A percentile compares a stretch with the other conserved stretches of the same genome.
These are phyloP conservation scores for Callaeas wilsoni DNA, from an alignment of 2,113 vertebrate genomes.

Conservation along the genomic window DNA sequence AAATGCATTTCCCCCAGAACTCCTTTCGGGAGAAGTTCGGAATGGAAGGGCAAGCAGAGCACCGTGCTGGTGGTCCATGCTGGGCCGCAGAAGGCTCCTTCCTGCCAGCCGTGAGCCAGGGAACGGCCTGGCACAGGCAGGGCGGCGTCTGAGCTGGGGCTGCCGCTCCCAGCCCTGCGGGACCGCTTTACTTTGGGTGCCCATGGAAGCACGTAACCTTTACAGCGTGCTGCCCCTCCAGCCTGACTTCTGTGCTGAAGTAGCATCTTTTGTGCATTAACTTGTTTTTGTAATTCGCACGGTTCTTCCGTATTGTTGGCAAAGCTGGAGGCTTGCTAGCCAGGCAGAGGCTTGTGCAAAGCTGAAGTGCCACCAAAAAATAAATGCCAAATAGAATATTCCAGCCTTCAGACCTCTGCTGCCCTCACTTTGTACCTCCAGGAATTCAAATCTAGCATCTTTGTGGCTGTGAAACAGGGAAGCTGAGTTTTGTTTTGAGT, in stretches of 20 bases:
- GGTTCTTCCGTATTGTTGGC: background rate
- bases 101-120: background rate
- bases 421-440: background rate
- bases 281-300: background rate
- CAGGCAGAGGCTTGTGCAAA: background rate
- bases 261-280: background rate
- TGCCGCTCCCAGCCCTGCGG: too few relatives aligned
- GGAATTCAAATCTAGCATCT: background rate
- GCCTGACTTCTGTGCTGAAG: background rate
- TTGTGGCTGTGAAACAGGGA: background rate
- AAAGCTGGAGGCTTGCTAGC: background rate
- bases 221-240: background rate
- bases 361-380: background rate
- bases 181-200: too few relatives aligned
- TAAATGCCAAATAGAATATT: background rate
- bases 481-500: constrained; percentile 13
- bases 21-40: background rate
- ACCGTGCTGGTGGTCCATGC: accelerated
- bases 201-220: background rate
- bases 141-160: background rate
- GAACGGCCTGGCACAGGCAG: background rate
- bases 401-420: background rate
- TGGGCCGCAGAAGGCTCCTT: background rate
- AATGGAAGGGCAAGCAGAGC: background rate
- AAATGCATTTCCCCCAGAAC: background rate